Evolutionary conservation across 2,888 invertebrate species (phyloP).

Genomic region (Zygaena filipendulae): DNA sequence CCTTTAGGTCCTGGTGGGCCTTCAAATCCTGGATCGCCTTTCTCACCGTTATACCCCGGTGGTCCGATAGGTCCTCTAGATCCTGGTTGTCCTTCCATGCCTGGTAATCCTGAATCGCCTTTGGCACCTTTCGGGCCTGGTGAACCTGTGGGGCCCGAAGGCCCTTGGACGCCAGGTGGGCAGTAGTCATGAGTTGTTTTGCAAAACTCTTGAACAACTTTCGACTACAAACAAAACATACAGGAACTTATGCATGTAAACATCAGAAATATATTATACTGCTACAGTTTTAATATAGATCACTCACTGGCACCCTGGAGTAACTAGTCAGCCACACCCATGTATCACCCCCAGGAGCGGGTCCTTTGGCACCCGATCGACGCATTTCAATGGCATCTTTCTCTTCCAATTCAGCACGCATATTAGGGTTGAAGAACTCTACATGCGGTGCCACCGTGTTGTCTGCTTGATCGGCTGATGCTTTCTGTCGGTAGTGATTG

Average conservation of each 20-base stretch:
- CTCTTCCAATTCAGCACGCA: slow-evolving; percentile 72
- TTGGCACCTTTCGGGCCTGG: slow-evolving; percentile 73
- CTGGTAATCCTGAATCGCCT: slow-evolving; percentile 75
- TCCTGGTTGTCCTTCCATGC: slow-evolving; percentile 78
- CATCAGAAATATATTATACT: too few relatives aligned
- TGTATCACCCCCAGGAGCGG: slow-evolving; percentile 78
- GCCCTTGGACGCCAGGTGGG: slow-evolving; percentile 74
- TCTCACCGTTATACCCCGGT: too few relatives aligned
- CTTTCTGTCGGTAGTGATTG: slow-evolving; percentile 29
- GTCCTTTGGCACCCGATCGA: slow-evolving; percentile 71
- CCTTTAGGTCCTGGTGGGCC: too few relatives aligned
- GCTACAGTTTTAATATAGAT: too few relatives aligned
- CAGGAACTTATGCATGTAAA: too few relatives aligned
- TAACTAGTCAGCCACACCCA: slow-evolving; percentile 91
- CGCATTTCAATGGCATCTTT: slow-evolving; percentile 72
- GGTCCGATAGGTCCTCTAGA: slow-evolving; percentile 73
- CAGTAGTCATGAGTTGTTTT: slow-evolving; percentile 86
- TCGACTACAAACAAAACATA: slow-evolving; percentile 56
- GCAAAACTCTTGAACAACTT: slow-evolving; percentile 86
- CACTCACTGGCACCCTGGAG: slow-evolving; percentile 81
- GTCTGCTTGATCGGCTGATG: slow-evolving; percentile 55
- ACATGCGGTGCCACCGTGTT: slow-evolving; percentile 70
- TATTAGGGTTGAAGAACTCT: slow-evolving; percentile 81
- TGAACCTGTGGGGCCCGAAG: slow-evolving; percentile 68
- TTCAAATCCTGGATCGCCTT: too few relatives aligned